Conservation (phyloP, 2,797 vertebrate species). For the Protosalanx chinensis region DNA sequence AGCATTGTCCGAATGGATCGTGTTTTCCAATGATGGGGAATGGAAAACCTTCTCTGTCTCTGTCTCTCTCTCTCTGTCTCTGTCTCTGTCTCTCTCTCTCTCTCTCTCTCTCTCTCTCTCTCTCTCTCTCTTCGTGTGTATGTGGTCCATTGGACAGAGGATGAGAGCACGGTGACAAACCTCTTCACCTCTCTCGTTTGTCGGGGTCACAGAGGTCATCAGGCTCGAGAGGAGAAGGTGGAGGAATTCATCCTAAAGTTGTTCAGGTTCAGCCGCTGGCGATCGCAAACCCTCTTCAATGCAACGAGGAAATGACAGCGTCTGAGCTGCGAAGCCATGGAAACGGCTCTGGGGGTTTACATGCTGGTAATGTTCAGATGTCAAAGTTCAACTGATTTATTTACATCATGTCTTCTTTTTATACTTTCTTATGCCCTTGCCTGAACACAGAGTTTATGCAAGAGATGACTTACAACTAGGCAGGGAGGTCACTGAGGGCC, state of each 20-base stretch:
- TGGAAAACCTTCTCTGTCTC: not conserved
- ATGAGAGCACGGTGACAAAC: conserved; percentile 34
- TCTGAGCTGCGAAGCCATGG: too few relatives aligned
- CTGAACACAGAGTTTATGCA: not conserved
- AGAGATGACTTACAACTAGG: not conserved
- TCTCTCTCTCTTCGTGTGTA: too few relatives aligned
- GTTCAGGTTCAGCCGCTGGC: not conserved
- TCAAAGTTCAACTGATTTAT: too few relatives aligned
- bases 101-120: too few relatives aligned
- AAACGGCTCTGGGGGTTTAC: too few relatives aligned
- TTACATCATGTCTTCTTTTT: not conserved
- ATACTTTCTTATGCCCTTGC: not conserved
- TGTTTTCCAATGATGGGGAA: not conserved
- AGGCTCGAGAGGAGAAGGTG: conserved; percentile 1
- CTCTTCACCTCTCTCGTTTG: conserved; percentile 23
- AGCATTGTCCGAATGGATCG: too few relatives aligned
- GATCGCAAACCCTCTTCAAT: too few relatives aligned
- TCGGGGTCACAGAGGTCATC: conserved; percentile 22
- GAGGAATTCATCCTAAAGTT: not conserved
- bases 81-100: too few relatives aligned
- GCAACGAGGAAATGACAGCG: too few relatives aligned
- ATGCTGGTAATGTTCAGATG: too few relatives aligned
- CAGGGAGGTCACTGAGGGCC: conserved; percentile 9
- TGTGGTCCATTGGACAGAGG: conserved; percentile 7
- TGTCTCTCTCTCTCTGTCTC: not conserved